phyloP scores from a whole-genome alignment of 2,113 vertebrate species.

The Gulo gulo region DNA sequence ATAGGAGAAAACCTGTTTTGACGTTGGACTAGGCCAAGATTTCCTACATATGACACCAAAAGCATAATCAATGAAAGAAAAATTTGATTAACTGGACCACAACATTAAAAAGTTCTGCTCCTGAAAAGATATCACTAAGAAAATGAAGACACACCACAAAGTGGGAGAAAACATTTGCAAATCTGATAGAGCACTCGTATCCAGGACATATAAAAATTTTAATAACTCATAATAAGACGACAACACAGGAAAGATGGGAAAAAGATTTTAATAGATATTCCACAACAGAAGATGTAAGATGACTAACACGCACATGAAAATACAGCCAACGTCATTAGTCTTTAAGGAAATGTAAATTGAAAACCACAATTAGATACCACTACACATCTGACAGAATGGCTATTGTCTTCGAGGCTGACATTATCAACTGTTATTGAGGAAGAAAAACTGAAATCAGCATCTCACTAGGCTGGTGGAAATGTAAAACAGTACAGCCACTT shows the following conservation, averaged over 20 bases:
- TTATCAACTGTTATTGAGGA: not conserved
- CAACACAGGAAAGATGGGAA: not conserved
- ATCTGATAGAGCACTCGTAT: not conserved
- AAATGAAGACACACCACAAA: not conserved
- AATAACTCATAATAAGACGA: not conserved
- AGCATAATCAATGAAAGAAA: not conserved
- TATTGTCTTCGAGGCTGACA: not conserved
- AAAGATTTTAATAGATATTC: not conserved
- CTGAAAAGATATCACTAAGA: not conserved
- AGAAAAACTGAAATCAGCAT: not conserved
- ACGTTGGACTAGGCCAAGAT: not conserved
- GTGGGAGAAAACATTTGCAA: not conserved
- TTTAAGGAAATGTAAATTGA: not conserved
- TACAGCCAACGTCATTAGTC: not conserved
- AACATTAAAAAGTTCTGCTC: not conserved
- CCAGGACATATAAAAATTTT: not conserved
- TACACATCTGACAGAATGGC: not conserved
- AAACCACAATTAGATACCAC: not conserved
- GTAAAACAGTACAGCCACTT: not conserved
- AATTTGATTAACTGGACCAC: not conserved
- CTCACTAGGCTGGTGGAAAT: not conserved
- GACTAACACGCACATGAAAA: not conserved
- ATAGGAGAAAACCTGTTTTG: not conserved
- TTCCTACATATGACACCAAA: not conserved
- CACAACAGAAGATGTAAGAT: not conserved